These are phyloP conservation scores for Agapornis canus DNA, from an alignment of 2,797 vertebrate species.

Conservation along the genomic window DNA sequence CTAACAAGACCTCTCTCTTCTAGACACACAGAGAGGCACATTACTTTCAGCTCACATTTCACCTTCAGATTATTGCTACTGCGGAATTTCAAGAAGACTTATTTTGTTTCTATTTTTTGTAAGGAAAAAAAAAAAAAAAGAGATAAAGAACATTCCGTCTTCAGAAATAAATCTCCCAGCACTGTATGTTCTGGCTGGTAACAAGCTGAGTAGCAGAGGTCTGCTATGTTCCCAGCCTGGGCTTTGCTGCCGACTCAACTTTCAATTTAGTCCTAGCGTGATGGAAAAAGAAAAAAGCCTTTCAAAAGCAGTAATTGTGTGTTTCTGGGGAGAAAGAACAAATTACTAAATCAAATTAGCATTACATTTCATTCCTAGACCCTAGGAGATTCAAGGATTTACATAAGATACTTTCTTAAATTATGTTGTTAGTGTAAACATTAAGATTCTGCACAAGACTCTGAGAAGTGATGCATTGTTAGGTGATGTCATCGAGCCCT, in stretches of 20 bases:
- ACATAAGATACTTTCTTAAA: constrained; percentile 59
- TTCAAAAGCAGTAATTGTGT: constrained; percentile 51
- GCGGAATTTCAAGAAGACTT: neutral
- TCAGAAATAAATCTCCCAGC: neutral
- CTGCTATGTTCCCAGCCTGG: neutral
- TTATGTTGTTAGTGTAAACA: constrained; percentile 37
- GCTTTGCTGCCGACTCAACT: constrained; percentile 38
- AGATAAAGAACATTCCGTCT: neutral
- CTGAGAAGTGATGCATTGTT: neutral
- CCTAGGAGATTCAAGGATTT: constrained; percentile 53
- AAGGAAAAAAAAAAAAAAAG: neutral
- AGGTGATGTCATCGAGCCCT: neutral
- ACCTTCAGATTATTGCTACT: neutral
- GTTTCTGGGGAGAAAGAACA: constrained; percentile 58
- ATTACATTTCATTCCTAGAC: constrained; percentile 60
- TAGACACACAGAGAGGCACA: neutral
- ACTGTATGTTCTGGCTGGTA: constrained; percentile 4
- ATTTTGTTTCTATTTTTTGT: constrained; percentile 26
- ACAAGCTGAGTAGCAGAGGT: neutral
- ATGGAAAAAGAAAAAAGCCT: constrained; percentile 53
- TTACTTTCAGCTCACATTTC: constrained; percentile 42
- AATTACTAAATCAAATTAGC: constrained; percentile 71
- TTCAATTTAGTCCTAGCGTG: constrained; percentile 25
- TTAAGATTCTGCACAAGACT: constrained; percentile 32
- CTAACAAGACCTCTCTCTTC: neutral